phyloP scores from a whole-genome alignment of 2,797 vertebrate genomes.

The Acanthiza pusilla region DNA sequence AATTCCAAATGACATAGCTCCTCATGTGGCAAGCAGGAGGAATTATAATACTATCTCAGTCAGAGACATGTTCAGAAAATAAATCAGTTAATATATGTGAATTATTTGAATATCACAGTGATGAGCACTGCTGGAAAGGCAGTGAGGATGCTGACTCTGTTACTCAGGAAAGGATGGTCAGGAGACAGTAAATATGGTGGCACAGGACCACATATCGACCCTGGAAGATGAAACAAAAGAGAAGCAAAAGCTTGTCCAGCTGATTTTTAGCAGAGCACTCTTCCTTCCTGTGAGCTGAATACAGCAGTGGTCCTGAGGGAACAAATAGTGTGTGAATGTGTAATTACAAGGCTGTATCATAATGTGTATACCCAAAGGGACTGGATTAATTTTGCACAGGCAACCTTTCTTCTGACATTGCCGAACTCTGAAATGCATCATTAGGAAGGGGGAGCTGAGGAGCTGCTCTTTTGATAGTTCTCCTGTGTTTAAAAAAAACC shows the following conservation, averaged over 20 bases:
- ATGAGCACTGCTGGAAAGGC: not conserved
- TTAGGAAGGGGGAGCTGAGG: not conserved
- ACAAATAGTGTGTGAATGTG: not conserved
- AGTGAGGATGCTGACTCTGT: not conserved
- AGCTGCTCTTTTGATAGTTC: not conserved
- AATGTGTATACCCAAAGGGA: not conserved
- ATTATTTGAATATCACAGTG: not conserved
- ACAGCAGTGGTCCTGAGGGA: not conserved
- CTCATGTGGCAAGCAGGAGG: not conserved
- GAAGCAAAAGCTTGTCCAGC: not conserved
- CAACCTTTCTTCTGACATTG: slow-evolving; percentile 46
- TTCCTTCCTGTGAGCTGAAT: not conserved
- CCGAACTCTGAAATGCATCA: slow-evolving; percentile 3
- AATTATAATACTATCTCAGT: not conserved
- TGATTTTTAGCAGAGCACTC: not conserved
- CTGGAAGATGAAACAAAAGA: not conserved
- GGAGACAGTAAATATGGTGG: not conserved
- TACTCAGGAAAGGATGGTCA: not conserved
- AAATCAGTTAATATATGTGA: not conserved
- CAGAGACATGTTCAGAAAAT: not conserved
- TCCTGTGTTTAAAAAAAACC: not conserved
- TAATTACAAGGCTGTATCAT: slow-evolving; percentile 32
- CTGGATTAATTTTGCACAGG: slow-evolving; percentile 31
- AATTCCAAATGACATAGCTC: not conserved
- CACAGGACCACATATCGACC: not conserved